phyloP scores from a whole-genome alignment of 2,888 invertebrate genomes.

The Eristalinus sepulchralis region DNA sequence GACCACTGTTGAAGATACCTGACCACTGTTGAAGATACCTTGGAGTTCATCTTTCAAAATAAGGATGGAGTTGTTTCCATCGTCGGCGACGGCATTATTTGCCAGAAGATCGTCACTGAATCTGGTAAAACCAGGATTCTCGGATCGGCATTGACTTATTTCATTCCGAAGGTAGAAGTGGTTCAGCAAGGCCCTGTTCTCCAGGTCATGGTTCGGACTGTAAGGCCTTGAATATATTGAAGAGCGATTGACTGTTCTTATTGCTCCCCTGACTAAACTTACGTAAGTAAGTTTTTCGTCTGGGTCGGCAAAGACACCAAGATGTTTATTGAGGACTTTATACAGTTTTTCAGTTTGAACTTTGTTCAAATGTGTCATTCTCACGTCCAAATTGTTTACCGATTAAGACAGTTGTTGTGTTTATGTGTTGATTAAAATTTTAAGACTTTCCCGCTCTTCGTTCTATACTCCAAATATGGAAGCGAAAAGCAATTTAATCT shows the following conservation, averaged over 20 bases:
- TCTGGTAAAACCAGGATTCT: too few species aligned
- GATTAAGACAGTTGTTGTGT: not conserved
- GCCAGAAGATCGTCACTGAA: too few species aligned
- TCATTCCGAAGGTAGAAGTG: too few species aligned
- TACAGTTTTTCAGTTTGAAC: not conserved
- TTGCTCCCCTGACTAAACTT: conserved; percentile 74
- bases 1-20: too few species aligned
- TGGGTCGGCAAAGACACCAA: not conserved
- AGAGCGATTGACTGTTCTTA: conserved; percentile 72
- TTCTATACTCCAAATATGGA: not conserved
- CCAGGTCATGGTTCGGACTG: too few species aligned
- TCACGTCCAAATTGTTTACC: not conserved
- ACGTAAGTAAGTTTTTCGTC: not conserved
- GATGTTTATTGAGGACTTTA: not conserved
- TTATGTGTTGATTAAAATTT: conserved; percentile 41
- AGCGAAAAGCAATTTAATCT: conserved; percentile 24
- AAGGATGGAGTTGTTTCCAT: too few species aligned
- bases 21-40: too few species aligned
- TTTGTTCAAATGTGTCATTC: not conserved
- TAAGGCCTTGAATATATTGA: conserved; percentile 75
- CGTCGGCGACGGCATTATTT: too few species aligned
- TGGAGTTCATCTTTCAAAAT: too few species aligned
- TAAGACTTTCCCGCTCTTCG: not conserved
- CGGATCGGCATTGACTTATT: too few species aligned
- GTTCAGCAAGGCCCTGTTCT: too few species aligned